Evolutionary conservation across 2,888 invertebrate genomes (phyloP).

Genomic region (Sepiola atlantica): DNA sequence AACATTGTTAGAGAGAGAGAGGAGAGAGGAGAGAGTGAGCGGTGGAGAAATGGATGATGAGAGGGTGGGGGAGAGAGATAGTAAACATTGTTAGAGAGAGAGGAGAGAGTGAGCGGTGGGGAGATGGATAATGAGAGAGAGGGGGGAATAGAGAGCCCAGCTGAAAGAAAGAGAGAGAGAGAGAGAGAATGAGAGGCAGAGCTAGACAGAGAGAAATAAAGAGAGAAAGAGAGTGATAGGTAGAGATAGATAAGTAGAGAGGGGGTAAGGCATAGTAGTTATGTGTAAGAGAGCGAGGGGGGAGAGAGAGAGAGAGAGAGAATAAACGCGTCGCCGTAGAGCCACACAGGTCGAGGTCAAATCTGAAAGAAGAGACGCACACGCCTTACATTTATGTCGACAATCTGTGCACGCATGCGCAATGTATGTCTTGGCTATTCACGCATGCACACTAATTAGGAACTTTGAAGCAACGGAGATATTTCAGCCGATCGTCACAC

Average conservation of each 20-base stretch:
- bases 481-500: neutral
- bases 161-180: too few relatives aligned
- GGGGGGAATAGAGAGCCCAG: too few relatives aligned
- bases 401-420: neutral
- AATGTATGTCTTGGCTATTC: neutral
- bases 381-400: neutral
- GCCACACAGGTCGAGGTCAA: neutral
- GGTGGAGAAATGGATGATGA: too few relatives aligned
- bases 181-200: too few relatives aligned
- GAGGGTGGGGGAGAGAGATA: too few relatives aligned
- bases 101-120: too few relatives aligned
- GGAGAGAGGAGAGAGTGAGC: too few relatives aligned
- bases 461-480: neutral
- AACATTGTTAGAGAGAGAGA: too few relatives aligned
- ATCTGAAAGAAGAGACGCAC: neutral
- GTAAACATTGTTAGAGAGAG: too few relatives aligned
- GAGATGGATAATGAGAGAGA: too few relatives aligned
- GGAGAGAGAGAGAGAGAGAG: neutral
- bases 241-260: neutral
- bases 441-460: neutral
- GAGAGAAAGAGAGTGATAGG: neutral
- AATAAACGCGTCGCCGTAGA: neutral
- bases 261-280: neutral
- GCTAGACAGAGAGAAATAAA: neutral
- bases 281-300: neutral